Conservation (phyloP, 2,797 vertebrate genomes). For the Notoglanidium macrostoma region DNA sequence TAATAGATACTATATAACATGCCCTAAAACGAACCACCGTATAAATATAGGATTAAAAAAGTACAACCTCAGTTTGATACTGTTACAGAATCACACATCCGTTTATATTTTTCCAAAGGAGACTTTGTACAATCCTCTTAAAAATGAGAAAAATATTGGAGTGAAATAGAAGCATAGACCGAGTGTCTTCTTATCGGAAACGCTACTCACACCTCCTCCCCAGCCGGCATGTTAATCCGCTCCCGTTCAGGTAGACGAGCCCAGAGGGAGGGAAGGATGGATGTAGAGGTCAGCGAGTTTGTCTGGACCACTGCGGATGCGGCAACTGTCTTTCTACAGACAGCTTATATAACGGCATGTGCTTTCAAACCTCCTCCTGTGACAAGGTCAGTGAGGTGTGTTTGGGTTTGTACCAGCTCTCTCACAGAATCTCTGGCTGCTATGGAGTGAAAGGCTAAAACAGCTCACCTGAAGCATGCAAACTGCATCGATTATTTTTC, state of each 20-base stretch:
- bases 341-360: conserved; percentile 49
- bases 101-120: not conserved
- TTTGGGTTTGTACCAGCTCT: conserved; percentile 36
- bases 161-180: not conserved
- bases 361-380: conserved; percentile 50
- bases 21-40: not conserved
- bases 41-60: not conserved
- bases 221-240: conserved; percentile 40
- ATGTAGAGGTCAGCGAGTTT: conserved; percentile 50
- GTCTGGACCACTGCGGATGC: conserved; percentile 49
- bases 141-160: not conserved
- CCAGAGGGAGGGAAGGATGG: conserved; percentile 23
- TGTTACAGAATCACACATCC: not conserved
- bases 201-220: conserved; percentile 35
- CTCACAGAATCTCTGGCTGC: not conserved
- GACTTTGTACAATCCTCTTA: not conserved
- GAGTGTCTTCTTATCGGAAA: not conserved
- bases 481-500: conserved; percentile 26
- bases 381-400: conserved; percentile 46
- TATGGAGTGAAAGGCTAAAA: not conserved
- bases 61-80: not conserved
- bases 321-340: conserved; percentile 49
- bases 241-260: conserved; percentile 39
- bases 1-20: not conserved
- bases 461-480: not conserved